Evolutionary conservation across 2,797 vertebrate species (phyloP).

Genomic region (Adrianichthys oophorus): DNA sequence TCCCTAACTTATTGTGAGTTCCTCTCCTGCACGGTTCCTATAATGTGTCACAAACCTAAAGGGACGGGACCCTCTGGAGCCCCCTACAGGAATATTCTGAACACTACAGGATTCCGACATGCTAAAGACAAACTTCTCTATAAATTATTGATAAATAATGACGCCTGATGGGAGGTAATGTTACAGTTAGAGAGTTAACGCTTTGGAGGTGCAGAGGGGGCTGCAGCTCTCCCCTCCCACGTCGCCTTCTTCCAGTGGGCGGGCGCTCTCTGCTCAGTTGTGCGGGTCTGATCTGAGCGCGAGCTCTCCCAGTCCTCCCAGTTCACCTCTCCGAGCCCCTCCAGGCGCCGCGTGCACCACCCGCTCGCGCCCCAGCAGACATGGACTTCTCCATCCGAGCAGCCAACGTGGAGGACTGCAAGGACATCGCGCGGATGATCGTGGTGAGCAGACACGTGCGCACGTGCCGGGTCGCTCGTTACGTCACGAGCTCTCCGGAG

Average conservation of each 20-base stretch:
- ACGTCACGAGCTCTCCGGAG: conserved; percentile 16
- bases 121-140: too few relatives aligned
- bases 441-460: conserved; percentile 56
- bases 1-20: too few relatives aligned
- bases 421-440: conserved; percentile 77
- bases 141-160: too few relatives aligned
- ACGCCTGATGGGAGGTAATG: too few relatives aligned
- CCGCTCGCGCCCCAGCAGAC: not conserved
- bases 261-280: conserved; percentile 24
- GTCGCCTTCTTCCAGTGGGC: conserved; percentile 14
- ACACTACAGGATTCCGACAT: not conserved
- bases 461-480: not conserved
- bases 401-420: conserved; percentile 76
- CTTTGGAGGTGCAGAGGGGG: not conserved
- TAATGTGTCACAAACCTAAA: not conserved
- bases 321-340: not conserved
- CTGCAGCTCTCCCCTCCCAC: not conserved
- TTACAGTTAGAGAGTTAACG: too few relatives aligned
- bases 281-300: not conserved
- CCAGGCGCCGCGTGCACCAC: not conserved
- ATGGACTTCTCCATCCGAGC: conserved; percentile 76
- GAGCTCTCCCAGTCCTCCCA: not conserved
- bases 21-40: not conserved
- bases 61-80: not conserved
- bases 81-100: not conserved